phyloP scores from a whole-genome alignment of 2,888 invertebrate genomes.

The Drosophila tanythrix region DNA sequence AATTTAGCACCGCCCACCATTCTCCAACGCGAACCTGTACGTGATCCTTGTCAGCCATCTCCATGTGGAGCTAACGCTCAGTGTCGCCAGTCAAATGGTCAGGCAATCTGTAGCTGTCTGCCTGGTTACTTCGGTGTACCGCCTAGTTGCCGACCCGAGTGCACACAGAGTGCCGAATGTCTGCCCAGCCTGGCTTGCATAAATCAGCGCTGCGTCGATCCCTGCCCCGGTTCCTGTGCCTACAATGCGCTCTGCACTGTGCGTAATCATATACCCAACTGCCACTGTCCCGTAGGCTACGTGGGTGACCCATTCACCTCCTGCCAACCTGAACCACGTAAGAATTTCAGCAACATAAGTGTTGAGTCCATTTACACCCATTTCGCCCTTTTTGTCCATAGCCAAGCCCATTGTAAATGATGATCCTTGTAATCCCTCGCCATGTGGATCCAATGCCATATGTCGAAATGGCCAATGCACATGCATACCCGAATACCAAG shows the following conservation, averaged over 20 bases:
- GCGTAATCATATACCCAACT: constrained; percentile 90
- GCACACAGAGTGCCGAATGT: constrained; percentile 91
- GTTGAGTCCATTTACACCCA: not conserved
- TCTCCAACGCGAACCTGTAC: constrained; percentile 66
- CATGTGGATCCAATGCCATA: constrained; percentile 90
- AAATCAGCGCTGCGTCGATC: constrained; percentile 90
- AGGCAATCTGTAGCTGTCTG: constrained; percentile 88
- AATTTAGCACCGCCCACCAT: constrained; percentile 73
- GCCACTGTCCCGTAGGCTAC: constrained; percentile 89
- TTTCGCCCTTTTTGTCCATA: constrained; percentile 24
- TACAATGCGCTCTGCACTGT: constrained; percentile 88
- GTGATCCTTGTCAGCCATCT: constrained; percentile 88
- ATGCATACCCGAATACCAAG: constrained; percentile 89
- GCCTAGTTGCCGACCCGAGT: constrained; percentile 90
- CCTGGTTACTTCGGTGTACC: constrained; percentile 89
- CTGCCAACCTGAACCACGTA: constrained; percentile 86
- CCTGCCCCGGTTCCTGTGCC: constrained; percentile 92
- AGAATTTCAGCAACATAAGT: constrained; percentile 85
- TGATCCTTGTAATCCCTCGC: constrained; percentile 87
- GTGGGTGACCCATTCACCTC: constrained; percentile 91
- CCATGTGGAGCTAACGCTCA: constrained; percentile 90
- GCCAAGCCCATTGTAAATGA: constrained; percentile 74
- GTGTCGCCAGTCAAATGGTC: constrained; percentile 87
- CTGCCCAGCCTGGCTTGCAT: constrained; percentile 91
- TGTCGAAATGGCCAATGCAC: constrained; percentile 89